Evolutionary conservation across 2,888 invertebrate species (phyloP).

Genomic region (Phragmatobia fuliginosa): DNA sequence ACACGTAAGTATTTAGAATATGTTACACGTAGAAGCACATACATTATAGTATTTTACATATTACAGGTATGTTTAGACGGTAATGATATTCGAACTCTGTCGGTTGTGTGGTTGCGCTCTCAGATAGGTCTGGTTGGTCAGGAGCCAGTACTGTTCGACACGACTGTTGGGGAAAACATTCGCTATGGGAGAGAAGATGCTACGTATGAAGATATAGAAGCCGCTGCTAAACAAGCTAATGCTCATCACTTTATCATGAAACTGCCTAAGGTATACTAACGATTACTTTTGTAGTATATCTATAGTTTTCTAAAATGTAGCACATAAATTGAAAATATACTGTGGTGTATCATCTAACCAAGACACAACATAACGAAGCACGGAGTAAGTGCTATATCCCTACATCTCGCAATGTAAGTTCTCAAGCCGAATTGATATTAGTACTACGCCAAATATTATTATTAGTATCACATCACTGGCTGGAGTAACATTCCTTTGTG

Average conservation of each 20-base stretch:
- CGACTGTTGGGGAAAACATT: slow-evolving; percentile 94
- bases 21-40: background rate
- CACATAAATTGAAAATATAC: background rate
- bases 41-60: background rate
- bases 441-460: no score
- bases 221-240: slow-evolving; percentile 90
- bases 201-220: slow-evolving; percentile 88
- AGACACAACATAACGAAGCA: no score
- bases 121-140: slow-evolving; percentile 92
- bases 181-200: slow-evolving; percentile 90
- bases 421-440: no score
- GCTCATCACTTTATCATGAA: slow-evolving; percentile 77
- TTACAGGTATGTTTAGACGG: slow-evolving; percentile 88
- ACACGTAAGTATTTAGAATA: background rate
- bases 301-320: background rate
- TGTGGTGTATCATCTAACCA: background rate
- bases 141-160: slow-evolving; percentile 89
- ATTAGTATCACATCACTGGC: no score
- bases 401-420: background rate
- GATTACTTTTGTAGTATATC: background rate
- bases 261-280: slow-evolving; percentile 88
- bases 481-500: background rate
- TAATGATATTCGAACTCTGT: slow-evolving; percentile 89
- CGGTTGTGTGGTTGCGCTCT: slow-evolving; percentile 91
- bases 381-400: background rate